Evolutionary conservation across 2,797 vertebrate genomes (phyloP).

Genomic region (Petrocephalus schoutedeni): DNA sequence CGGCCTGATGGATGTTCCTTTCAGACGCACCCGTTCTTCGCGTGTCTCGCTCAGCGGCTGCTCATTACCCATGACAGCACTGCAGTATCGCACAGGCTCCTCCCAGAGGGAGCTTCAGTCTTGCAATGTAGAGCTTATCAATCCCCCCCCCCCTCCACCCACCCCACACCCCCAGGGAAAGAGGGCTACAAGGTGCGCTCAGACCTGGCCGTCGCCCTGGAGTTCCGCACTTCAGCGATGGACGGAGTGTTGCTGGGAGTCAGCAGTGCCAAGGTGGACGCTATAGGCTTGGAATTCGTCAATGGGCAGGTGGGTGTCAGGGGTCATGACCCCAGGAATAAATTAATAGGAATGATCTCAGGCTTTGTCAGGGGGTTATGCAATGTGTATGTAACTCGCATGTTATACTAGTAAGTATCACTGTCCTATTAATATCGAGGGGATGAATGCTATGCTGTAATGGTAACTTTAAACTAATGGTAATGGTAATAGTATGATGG

Average conservation of each 20-base stretch:
- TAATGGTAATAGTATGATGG: too few relatives aligned
- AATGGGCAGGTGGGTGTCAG: conserved; percentile 73
- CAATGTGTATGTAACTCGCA: background rate
- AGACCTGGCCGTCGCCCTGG: conserved; percentile 75
- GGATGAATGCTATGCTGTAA: background rate
- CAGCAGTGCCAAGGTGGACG: conserved; percentile 87
- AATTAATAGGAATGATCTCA: background rate
- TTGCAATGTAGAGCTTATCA: background rate
- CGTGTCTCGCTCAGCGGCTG: background rate
- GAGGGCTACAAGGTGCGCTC: conserved; percentile 86
- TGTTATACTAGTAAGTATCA: background rate
- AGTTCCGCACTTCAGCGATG: conserved; percentile 71
- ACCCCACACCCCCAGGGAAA: conserved; percentile 61
- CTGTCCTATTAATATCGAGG: background rate
- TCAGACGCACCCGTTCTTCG: background rate
- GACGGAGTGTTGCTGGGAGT: conserved; percentile 78
- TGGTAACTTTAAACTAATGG: background rate
- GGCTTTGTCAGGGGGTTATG: background rate
- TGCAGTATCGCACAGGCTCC: background rate
- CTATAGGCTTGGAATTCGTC: conserved; percentile 82
- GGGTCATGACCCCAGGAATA: background rate
- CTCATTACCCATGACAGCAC: background rate
- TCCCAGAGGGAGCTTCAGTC: background rate
- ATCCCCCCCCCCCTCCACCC: too few relatives aligned
- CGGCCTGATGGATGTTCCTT: background rate